These are phyloP conservation scores for Mythimna impura DNA, from an alignment of 2,888 invertebrate genomes.

Conservation along the genomic window DNA sequence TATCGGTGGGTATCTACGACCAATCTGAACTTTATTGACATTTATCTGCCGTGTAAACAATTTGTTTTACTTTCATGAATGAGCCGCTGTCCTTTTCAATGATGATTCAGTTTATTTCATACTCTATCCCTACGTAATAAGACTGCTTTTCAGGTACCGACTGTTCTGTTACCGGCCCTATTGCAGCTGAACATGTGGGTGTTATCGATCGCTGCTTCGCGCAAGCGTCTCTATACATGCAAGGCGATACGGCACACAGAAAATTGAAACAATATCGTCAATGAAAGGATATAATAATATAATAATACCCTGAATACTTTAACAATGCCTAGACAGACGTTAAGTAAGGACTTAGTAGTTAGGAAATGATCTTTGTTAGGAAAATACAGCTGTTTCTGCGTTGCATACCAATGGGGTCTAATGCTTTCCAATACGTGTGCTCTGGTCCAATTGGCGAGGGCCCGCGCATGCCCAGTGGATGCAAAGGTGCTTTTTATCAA, in stretches of 20 bases:
- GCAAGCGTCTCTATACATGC: constrained; percentile 80
- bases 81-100: constrained; percentile 56
- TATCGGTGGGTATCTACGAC: constrained; percentile 43
- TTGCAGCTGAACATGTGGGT: constrained; percentile 67
- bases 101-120: constrained; percentile 50
- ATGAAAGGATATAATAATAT: constrained; percentile 23
- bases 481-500: constrained; percentile 71
- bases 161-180: constrained; percentile 49
- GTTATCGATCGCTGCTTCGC: constrained; percentile 83
- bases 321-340: constrained; percentile 6
- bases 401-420: constrained; percentile 62
- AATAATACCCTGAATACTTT: constrained; percentile 17
- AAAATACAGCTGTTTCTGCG: constrained; percentile 67
- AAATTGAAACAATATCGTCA: constrained; percentile 42
- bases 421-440: constrained; percentile 74
- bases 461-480: constrained; percentile 82
- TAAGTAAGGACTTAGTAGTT: neutral
- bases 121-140: constrained; percentile 58
- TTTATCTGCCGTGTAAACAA: constrained; percentile 70
- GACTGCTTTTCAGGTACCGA: constrained; percentile 41
- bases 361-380: constrained; percentile 20
- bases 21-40: constrained; percentile 73
- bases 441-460: constrained; percentile 82
- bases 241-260: constrained; percentile 38
- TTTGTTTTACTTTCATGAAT: constrained; percentile 73